Percentiles rank a stretch among this genome's conserved stretches.
Conservation (phyloP, 1,140 invertebrate genomes). For the Habropoda laboriosa region DNA sequence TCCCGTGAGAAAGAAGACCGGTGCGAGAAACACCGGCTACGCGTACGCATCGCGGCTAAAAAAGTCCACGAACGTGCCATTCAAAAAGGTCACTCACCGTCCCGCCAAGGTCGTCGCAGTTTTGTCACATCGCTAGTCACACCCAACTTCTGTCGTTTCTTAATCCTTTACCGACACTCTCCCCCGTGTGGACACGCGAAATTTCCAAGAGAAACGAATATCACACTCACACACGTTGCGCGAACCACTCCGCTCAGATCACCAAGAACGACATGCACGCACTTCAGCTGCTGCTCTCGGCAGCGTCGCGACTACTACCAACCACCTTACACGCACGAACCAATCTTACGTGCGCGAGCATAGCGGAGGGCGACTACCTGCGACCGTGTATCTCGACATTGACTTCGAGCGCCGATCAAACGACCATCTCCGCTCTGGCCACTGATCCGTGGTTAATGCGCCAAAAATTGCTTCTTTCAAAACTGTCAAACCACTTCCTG, state of each 20-base stretch:
- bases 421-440: slow-evolving; percentile 5
- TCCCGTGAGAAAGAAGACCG: slow-evolving; percentile 70
- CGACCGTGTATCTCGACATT: slow-evolving; percentile 50
- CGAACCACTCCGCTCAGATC: background rate
- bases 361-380: slow-evolving; percentile 53
- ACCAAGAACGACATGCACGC: slow-evolving; percentile 39
- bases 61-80: slow-evolving; percentile 13
- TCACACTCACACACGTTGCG: background rate
- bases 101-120: slow-evolving; percentile 54
- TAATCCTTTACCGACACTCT: slow-evolving; percentile 12
- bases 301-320: slow-evolving; percentile 62
- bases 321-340: slow-evolving; percentile 13
- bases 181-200: background rate
- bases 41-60: slow-evolving; percentile 16
- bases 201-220: background rate
- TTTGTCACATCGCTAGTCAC: slow-evolving; percentile 55
- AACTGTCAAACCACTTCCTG: background rate
- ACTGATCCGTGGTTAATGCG: slow-evolving; percentile 11
- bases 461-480: background rate
- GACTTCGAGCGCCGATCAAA: slow-evolving; percentile 38
- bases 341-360: slow-evolving; percentile 24
- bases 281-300: slow-evolving; percentile 53
- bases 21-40: background rate
- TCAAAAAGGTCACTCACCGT: slow-evolving; percentile 64
- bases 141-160: slow-evolving; percentile 8